Conservation (phyloP, 2,888 invertebrate species). For the Augochlorella aurata region DNA sequence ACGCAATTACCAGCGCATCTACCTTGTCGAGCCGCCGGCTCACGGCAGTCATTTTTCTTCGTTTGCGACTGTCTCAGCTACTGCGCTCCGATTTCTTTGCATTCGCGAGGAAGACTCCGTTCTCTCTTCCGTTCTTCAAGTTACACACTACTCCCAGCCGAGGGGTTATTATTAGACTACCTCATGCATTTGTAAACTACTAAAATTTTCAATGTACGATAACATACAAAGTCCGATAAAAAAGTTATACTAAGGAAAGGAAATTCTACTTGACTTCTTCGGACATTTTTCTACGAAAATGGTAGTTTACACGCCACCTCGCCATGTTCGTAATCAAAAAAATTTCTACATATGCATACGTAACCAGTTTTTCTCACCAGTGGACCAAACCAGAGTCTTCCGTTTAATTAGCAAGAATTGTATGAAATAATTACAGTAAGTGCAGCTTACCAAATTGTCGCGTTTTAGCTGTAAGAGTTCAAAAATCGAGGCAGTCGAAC, state of each 20-base stretch:
- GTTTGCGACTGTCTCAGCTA: slow-evolving; percentile 51
- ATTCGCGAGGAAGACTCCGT: background rate
- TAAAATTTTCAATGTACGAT: no score
- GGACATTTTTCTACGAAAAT: no score
- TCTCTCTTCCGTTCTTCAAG: background rate
- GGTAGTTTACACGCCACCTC: no score
- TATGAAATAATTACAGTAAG: background rate
- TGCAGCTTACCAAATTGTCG: background rate
- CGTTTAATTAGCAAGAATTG: no score
- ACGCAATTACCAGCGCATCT: slow-evolving; percentile 39
- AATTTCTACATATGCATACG: no score
- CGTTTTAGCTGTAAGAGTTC: background rate
- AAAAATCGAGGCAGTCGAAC: no score
- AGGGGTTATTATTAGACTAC: background rate
- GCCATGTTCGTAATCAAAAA: no score
- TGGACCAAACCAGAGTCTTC: no score
- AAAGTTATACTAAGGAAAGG: no score
- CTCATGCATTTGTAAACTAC: background rate
- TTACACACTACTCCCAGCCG: background rate
- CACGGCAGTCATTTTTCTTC: slow-evolving; percentile 60
- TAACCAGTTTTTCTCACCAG: no score
- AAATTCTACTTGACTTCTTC: no score
- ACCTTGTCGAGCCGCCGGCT: slow-evolving; percentile 32
- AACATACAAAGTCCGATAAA: no score
- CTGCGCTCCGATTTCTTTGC: background rate